A percentile compares a stretch with the other conserved stretches of the same genome.
These are phyloP conservation scores for Brachyrhaphis roseni DNA, from an alignment of 2,797 vertebrate species.

Conservation along the genomic window DNA sequence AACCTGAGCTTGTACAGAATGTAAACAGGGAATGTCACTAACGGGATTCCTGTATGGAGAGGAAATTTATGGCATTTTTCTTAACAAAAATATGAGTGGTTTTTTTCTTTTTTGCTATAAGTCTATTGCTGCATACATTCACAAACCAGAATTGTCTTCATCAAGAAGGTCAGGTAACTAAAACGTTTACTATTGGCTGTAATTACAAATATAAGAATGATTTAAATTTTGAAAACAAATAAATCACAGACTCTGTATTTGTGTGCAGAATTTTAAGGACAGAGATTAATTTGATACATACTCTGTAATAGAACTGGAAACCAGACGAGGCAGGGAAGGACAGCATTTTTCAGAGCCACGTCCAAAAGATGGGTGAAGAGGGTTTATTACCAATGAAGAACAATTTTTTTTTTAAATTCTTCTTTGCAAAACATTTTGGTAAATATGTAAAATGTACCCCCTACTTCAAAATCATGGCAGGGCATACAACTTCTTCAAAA, in stretches of 20 bases:
- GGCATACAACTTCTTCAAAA: background rate
- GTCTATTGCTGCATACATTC: background rate
- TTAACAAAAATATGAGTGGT: background rate
- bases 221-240: no score
- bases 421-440: background rate
- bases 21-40: conserved; percentile 25
- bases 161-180: background rate
- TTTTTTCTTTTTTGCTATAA: background rate
- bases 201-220: background rate
- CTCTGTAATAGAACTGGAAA: no score
- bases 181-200: background rate
- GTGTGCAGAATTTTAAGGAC: no score
- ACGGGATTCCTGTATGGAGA: background rate
- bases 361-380: background rate
- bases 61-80: background rate
- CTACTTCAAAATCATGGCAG: background rate
- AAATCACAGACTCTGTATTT: no score
- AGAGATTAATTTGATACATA: no score
- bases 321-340: no score
- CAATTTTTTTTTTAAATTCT: background rate
- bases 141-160: background rate
- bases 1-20: conserved; percentile 24
- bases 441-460: background rate
- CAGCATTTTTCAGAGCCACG: no score
- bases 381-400: background rate